phyloP scores from a whole-genome alignment of 2,113 vertebrate genomes.

The Peucedramus taeniatus region DNA sequence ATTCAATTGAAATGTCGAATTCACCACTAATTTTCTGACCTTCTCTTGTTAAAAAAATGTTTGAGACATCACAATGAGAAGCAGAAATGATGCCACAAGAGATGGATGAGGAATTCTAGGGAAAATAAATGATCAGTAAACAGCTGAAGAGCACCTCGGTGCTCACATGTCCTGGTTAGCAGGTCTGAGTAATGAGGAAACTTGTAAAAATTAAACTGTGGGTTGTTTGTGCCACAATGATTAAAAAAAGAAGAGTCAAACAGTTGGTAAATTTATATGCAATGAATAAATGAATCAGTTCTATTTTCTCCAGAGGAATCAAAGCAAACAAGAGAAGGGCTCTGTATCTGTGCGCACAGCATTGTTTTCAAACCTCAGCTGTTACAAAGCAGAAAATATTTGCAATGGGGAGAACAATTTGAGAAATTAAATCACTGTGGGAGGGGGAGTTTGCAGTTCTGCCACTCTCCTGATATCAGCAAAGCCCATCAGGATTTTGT shows the following conservation, averaged over 20 bases:
- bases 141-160: not conserved
- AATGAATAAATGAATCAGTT: conserved; percentile 28
- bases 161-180: not conserved
- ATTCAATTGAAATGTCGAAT: not conserved
- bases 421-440: not conserved
- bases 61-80: not conserved
- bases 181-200: not conserved
- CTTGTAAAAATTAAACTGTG: not conserved
- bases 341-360: not conserved
- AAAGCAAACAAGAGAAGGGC: not conserved
- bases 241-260: conserved; percentile 17
- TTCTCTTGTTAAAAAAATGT: not conserved
- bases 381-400: conserved; percentile 8
- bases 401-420: not conserved
- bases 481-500: not conserved
- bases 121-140: not conserved
- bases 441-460: not conserved
- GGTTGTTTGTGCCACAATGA: not conserved
- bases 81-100: not conserved
- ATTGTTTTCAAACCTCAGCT: conserved; percentile 30
- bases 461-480: not conserved
- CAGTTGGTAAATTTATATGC: conserved; percentile 37
- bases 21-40: not conserved
- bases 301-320: conserved; percentile 13
- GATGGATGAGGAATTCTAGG: not conserved